These are phyloP conservation scores for Caenorhabditis briggsae DNA, from an alignment of 1,140 invertebrate genomes.

Conservation along the genomic window DNA sequence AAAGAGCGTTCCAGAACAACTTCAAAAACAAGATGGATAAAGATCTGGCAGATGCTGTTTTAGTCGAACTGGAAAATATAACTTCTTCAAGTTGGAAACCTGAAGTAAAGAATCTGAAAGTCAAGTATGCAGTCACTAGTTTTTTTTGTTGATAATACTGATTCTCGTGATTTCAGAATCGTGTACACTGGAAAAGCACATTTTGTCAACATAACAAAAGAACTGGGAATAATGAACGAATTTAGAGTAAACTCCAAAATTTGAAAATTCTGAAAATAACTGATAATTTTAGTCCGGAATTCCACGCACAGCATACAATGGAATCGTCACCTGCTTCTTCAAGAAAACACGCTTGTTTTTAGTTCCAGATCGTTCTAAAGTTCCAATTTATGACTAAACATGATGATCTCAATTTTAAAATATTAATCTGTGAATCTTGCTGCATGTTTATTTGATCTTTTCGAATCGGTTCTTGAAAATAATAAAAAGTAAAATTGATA, in stretches of 20 bases:
- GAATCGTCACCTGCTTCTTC: constrained; percentile 90
- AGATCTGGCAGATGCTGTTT: neutral
- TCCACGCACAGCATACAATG: constrained; percentile 91
- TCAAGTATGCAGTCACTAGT: neutral
- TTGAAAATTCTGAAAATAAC: neutral
- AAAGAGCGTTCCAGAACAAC: constrained; percentile 82
- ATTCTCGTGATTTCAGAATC: constrained; percentile 2
- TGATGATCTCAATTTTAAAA: constrained; percentile 80
- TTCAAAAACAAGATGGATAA: constrained; percentile 12
- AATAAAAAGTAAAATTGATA: too few relatives aligned
- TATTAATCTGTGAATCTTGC: too few relatives aligned
- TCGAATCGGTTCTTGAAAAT: too few relatives aligned
- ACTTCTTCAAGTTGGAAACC: neutral
- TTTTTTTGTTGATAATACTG: neutral
- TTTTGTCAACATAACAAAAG: constrained; percentile 61
- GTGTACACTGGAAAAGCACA: constrained; percentile 57
- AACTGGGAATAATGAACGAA: constrained; percentile 63
- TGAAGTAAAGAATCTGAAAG: neutral
- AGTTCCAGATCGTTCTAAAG: constrained; percentile 82
- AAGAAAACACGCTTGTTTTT: constrained; percentile 87
- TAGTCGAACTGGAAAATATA: neutral
- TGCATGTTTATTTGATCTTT: too few relatives aligned
- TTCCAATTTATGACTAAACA: constrained; percentile 89
- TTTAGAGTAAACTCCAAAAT: constrained; percentile 60
- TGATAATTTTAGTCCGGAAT: constrained; percentile 84